phyloP scores from a whole-genome alignment of 2,888 invertebrate genomes.

The Trichopria drosophilae region DNA sequence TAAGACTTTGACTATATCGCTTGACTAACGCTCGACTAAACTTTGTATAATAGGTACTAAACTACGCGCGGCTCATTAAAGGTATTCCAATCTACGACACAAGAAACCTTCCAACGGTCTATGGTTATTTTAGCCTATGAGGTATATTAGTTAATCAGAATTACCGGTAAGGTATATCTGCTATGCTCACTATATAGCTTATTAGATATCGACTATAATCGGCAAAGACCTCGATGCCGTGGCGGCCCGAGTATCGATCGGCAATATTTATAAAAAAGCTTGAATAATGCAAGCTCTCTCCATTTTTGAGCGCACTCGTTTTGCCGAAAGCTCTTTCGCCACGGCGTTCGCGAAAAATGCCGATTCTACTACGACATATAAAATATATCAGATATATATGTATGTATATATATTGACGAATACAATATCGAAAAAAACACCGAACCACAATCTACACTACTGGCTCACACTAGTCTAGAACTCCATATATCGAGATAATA shows the following conservation, averaged over 20 bases:
- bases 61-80: conserved; percentile 48
- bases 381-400: conserved; percentile 33
- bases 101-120: conserved; percentile 55
- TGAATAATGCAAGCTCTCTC: background rate
- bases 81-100: conserved; percentile 55
- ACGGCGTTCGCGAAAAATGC: conserved; percentile 38
- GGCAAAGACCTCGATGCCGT: conserved; percentile 36
- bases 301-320: background rate
- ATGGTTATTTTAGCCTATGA: conserved; percentile 54
- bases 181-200: conserved; percentile 55
- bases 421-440: conserved; percentile 57
- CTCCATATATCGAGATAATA: conserved; percentile 50
- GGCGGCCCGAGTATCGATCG: too few species aligned
- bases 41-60: conserved; percentile 49
- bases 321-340: background rate
- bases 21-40: conserved; percentile 54
- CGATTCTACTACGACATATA: conserved; percentile 54
- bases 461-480: conserved; percentile 54
- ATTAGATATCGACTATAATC: conserved; percentile 54
- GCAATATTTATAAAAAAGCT: too few species aligned
- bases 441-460: conserved; percentile 58
- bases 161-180: conserved; percentile 52
- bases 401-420: conserved; percentile 49
- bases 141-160: conserved; percentile 53
- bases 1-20: conserved; percentile 55